phyloP scores from a whole-genome alignment of 2,113 vertebrate genomes.

The Alexandromys fortis region DNA sequence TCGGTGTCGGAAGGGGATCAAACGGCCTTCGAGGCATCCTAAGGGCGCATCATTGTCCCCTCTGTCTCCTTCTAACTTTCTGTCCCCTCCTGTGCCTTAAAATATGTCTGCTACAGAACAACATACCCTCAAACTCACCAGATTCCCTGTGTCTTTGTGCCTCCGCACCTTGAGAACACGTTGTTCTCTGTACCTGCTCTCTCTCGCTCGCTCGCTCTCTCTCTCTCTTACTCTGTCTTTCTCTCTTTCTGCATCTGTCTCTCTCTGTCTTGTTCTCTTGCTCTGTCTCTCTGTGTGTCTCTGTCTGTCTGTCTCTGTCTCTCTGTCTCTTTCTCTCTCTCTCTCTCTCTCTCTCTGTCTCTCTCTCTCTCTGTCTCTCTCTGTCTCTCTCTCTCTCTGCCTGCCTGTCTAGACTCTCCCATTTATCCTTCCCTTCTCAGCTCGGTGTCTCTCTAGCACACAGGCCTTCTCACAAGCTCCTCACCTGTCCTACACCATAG shows the following conservation, averaged over 20 bases:
- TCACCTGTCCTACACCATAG: not conserved
- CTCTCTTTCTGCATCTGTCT: not conserved
- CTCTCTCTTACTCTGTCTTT: not conserved
- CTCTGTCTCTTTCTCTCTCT: not conserved
- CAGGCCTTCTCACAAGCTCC: not conserved
- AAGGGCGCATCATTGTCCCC: not conserved
- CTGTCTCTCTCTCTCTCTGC: fast-evolving
- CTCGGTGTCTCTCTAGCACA: not conserved
- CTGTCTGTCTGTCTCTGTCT: not conserved
- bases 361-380: not conserved
- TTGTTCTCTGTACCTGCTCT: not conserved
- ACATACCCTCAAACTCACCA: not conserved
- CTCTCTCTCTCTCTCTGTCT: fast-evolving
- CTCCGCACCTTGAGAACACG: not conserved
- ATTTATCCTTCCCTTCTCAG: not conserved
- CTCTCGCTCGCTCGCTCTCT: not conserved
- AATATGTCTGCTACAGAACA: not conserved
- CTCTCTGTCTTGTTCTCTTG: not conserved
- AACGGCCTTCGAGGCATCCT: not conserved
- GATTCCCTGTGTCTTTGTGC: not conserved
- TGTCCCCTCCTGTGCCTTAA: not conserved
- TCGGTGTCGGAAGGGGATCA: not conserved
- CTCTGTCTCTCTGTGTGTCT: too few species aligned
- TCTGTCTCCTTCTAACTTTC: not conserved
- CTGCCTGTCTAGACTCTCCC: not conserved